Percentiles rank a stretch among this genome's conserved stretches.
Conservation (phyloP, 2,888 invertebrate species). For the Plemyria rubiginata region DNA sequence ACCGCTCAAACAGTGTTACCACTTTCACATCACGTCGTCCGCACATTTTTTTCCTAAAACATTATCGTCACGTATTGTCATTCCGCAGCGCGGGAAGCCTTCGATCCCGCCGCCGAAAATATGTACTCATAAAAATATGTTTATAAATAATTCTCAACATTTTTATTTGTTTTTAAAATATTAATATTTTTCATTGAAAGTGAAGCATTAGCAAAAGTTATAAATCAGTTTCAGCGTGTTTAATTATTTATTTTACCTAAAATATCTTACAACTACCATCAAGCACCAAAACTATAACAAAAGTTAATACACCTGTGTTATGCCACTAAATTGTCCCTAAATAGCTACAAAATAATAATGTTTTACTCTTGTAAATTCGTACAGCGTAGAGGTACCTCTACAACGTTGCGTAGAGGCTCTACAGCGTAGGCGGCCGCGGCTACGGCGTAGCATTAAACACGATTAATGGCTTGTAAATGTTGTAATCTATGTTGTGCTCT, state of each 20-base stretch:
- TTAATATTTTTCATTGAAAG: no score
- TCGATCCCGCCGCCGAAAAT: constrained; percentile 5
- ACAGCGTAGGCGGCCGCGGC: constrained; percentile 32
- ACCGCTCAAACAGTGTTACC: no score
- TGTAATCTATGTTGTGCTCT: constrained; percentile 2
- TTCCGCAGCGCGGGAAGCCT: constrained; percentile 11
- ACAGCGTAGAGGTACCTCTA: neutral
- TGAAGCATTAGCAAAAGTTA: no score
- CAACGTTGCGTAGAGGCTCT: constrained; percentile 16
- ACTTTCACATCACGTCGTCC: constrained; percentile 4
- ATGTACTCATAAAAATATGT: neutral
- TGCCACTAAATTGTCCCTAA: no score
- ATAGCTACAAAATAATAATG: no score
- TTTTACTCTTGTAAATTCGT: neutral
- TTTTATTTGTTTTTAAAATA: no score
- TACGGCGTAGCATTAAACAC: constrained; percentile 34
- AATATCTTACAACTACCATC: no score
- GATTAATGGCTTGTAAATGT: constrained; percentile 25
- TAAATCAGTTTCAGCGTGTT: no score
- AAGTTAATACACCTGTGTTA: no score
- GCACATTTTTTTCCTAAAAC: neutral
- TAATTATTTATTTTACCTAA: no score
- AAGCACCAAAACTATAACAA: no score
- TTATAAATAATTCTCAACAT: no score
- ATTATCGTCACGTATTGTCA: constrained; percentile 2